phyloP scores from a whole-genome alignment of 2,113 vertebrate species.

The Lagopus muta region DNA sequence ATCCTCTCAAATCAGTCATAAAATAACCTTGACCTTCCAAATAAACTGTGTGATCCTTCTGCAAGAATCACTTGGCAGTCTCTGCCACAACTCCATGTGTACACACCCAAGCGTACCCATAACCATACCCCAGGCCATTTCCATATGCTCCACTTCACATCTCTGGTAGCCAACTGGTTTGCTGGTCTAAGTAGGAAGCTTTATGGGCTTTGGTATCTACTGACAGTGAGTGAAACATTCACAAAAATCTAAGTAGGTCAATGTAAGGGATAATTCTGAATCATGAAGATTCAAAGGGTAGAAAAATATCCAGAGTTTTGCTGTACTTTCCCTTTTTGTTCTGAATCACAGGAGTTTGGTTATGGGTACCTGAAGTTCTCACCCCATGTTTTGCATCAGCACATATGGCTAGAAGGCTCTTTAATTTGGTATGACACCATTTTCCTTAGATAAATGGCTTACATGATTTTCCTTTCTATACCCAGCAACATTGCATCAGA shows the following conservation, averaged over 20 bases:
- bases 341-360: not conserved
- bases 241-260: not conserved
- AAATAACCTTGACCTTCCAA: not conserved
- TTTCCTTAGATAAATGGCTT: not conserved
- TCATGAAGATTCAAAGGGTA: not conserved
- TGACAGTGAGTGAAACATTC: not conserved
- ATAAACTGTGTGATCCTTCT: not conserved
- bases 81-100: not conserved
- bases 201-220: not conserved
- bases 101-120: not conserved
- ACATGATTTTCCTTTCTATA: not conserved
- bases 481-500: not conserved
- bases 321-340: not conserved
- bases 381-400: fast-evolving
- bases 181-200: not conserved
- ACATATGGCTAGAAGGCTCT: not conserved
- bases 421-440: not conserved
- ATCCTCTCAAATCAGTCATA: not conserved
- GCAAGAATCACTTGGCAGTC: not conserved
- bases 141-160: not conserved
- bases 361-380: not conserved
- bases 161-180: not conserved
- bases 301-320: not conserved
- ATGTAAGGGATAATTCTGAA: not conserved
- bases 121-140: not conserved